These are phyloP conservation scores for Macrotrachela quadricornifera DNA, from an alignment of 1,140 invertebrate genomes.

Conservation along the genomic window DNA sequence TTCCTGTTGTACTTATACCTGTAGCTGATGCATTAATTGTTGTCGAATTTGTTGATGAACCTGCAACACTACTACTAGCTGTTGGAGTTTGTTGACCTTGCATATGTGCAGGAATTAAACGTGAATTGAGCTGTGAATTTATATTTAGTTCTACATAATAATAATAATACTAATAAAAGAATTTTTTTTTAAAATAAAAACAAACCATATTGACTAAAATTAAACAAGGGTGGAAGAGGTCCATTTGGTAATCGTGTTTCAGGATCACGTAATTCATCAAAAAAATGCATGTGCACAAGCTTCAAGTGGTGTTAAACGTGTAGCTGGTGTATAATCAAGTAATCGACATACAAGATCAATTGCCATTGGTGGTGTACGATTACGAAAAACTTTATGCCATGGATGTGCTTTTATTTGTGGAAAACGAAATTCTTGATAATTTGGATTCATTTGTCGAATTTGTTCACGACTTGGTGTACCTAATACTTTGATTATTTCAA, in stretches of 20 bases:
- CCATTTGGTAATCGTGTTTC: conserved; percentile 71
- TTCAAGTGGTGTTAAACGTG: conserved; percentile 73
- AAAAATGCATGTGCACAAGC: conserved; percentile 92
- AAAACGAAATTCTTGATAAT: conserved; percentile 99
- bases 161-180: background rate
- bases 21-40: background rate
- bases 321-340: conserved; percentile 86
- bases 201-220: conserved; percentile 61
- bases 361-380: conserved; percentile 81
- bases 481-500: conserved; percentile 98
- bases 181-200: background rate
- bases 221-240: conserved; percentile 79
- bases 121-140: background rate
- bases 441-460: conserved; percentile 99
- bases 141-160: background rate
- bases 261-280: conserved; percentile 84
- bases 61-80: background rate
- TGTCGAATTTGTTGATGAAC: background rate
- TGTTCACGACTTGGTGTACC: conserved; percentile 95
- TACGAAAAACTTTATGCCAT: conserved; percentile 96
- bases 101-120: conserved; percentile 3
- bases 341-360: conserved; percentile 84
- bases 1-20: no score
- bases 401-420: conserved; percentile 98
- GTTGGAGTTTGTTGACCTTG: background rate